Base-by-base conservation (phyloP, 2,888 invertebrate genomes). In the Andrena flavipes region DNA sequence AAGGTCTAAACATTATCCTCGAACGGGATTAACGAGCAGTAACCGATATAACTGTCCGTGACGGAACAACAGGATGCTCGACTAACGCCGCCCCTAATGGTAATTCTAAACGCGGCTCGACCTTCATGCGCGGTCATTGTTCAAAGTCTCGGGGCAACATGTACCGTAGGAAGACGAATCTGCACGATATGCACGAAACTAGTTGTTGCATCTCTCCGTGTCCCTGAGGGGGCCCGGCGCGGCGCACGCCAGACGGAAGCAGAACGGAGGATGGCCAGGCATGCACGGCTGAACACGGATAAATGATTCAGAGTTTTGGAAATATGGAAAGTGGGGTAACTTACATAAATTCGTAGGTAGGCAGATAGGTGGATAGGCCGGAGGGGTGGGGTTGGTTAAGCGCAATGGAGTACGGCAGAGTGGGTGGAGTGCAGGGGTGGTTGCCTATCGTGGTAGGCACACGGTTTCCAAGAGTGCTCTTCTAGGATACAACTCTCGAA, bases 231-330 rank as follows among this genome's bases (percentile, higher is more conserved):
- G 42, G 42, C 42, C 16, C 42, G 16, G 16, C 1, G 79, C 68
- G 74, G 26, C 42, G 16, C 42, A 42, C 42, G 42, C 42, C 72
- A 76, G 80, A 82, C 87, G 82, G 71, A 79, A 83, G 63, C 75
- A 35, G 51, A 75, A 65, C 72, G 63, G 59, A 68, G 79, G 74
- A 63, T 71, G 71, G 85, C 87, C 83, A 84, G 88, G 86, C 88
- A 90, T 91, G 91, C 91, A 91, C 90, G 90, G 88, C 87, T 90
- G 91, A 92, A 84, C 91, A 88, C 83, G 90, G 90, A 91, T 91
- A 91, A 91, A 91, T 91, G 91, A 92, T 92, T 91, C 92, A 91
- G 90, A 91, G 90, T 92, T 92, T 92, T 90, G 88, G 90, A 92
- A 91, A 91, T 91, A 91, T 90, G 91, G 88, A 92, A 91, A 91